Conservation (phyloP, 2,888 invertebrate genomes). For the Eristalinus aeneus region DNA sequence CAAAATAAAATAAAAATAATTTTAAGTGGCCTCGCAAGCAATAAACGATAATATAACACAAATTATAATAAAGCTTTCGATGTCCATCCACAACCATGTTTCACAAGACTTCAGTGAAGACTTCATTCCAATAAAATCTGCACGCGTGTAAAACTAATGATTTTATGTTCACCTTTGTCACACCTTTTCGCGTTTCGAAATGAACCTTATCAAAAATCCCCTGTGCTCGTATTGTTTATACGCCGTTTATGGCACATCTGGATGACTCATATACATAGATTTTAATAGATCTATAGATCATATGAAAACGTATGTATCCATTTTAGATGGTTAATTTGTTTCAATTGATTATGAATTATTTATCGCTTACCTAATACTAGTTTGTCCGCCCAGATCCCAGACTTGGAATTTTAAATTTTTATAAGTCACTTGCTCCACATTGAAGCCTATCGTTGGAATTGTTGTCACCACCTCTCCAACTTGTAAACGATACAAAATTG, state of each 20-base stretch:
- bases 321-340: background rate
- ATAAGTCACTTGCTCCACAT: conserved; percentile 99
- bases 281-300: background rate
- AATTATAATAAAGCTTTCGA: background rate
- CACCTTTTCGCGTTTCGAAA: background rate
- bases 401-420: conserved; percentile 99
- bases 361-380: conserved; percentile 93
- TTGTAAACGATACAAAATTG: conserved; percentile 98
- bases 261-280: background rate
- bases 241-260: background rate
- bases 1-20: too few species aligned
- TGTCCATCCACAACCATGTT: background rate
- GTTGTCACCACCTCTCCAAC: conserved; percentile 99
- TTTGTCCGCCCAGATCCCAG: conserved; percentile 99
- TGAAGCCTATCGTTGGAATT: conserved; percentile 98
- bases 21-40: too few species aligned
- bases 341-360: background rate
- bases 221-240: background rate
- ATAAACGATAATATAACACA: too few species aligned
- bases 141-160: background rate
- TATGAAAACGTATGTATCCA: background rate
- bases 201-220: conserved; percentile 8
- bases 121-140: background rate
- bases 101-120: background rate
- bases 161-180: background rate